Evolutionary conservation across 2,888 invertebrate genomes (phyloP).

Genomic region (Stratiomys singularior): DNA sequence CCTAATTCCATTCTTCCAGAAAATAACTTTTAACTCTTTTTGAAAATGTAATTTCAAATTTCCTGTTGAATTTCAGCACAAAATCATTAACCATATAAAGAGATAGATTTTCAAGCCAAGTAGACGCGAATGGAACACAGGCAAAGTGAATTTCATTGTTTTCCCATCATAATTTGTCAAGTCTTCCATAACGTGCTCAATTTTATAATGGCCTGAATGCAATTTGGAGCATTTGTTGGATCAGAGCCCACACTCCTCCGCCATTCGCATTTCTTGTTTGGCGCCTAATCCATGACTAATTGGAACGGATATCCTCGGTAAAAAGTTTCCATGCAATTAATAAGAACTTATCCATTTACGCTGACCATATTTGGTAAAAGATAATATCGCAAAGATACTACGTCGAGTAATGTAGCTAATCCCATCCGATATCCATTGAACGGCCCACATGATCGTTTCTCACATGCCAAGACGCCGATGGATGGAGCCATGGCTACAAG

Average conservation of each 20-base stretch:
- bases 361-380: constrained; percentile 38
- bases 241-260: background rate
- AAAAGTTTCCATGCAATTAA: constrained; percentile 15
- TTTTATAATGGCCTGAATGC: background rate
- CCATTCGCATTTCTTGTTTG: background rate
- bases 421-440: background rate
- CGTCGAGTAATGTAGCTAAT: constrained; percentile 3
- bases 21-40: background rate
- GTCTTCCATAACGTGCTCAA: constrained; percentile 19
- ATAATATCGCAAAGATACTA: constrained; percentile 16
- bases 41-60: constrained; percentile 35
- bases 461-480: no score
- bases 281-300: constrained; percentile 4
- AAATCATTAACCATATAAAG: constrained; percentile 26
- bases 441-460: background rate
- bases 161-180: constrained; percentile 27
- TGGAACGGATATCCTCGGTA: constrained; percentile 38
- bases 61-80: constrained; percentile 33
- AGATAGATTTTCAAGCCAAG: background rate
- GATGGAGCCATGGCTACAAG: no score
- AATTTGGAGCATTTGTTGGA: background rate
- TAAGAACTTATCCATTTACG: constrained; percentile 28
- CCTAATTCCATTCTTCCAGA: background rate
- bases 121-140: no score
- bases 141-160: constrained; percentile 41